phyloP scores from a whole-genome alignment of 2,888 invertebrate species.

The Acronicta aceris region DNA sequence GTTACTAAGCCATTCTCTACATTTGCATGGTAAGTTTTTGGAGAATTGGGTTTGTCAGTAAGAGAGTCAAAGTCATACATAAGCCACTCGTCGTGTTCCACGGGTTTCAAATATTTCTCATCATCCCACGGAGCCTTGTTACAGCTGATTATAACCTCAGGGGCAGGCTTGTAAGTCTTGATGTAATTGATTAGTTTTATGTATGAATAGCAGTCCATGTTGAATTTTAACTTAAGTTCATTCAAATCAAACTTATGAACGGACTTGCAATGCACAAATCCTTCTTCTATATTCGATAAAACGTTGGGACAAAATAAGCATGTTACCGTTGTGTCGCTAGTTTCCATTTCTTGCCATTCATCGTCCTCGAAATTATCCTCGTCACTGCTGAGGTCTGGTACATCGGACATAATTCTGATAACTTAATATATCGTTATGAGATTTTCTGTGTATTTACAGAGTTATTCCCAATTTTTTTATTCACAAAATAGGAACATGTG shows the following conservation, averaged over 20 bases:
- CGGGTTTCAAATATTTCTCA: conserved; percentile 94
- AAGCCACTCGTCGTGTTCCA: conserved; percentile 94
- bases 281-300: conserved; percentile 90
- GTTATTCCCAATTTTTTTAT: conserved; percentile 12
- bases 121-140: conserved; percentile 91
- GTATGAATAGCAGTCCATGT: conserved; percentile 95
- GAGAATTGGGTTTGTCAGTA: conserved; percentile 75
- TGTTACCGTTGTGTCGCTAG: conserved; percentile 75
- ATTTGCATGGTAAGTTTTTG: conserved; percentile 88
- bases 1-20: conserved; percentile 90
- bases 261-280: conserved; percentile 91
- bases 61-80: conserved; percentile 92
- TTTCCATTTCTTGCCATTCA: conserved; percentile 87
- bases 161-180: conserved; percentile 89
- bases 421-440: background rate
- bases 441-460: conserved; percentile 8
- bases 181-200: conserved; percentile 95
- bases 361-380: conserved; percentile 85
- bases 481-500: conserved; percentile 56
- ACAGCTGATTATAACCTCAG: conserved; percentile 88
- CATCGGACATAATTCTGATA: conserved; percentile 75
- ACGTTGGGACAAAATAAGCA: conserved; percentile 93
- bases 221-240: conserved; percentile 91
- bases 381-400: conserved; percentile 86
- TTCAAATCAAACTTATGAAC: conserved; percentile 91